These are phyloP conservation scores for Mormyrops attenuatus DNA, from an alignment of 2,797 vertebrate species.

Conservation along the genomic window DNA sequence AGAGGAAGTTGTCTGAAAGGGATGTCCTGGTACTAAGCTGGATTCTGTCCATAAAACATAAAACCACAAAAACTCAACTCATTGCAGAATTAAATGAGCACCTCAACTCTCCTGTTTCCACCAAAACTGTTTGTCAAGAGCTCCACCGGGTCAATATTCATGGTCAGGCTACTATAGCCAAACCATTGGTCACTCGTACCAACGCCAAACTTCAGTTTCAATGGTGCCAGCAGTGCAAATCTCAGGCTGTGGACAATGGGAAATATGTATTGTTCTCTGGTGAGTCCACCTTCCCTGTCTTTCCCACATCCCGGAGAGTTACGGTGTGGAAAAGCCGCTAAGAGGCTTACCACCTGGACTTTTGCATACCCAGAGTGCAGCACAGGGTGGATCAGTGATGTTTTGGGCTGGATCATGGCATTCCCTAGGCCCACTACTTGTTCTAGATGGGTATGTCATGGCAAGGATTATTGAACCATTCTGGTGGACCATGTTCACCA, in stretches of 20 bases:
- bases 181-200: neutral
- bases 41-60: neutral
- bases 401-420: neutral
- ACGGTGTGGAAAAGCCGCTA: neutral
- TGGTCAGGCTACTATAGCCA: neutral
- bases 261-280: neutral
- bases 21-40: neutral
- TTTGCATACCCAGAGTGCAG: neutral
- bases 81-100: neutral
- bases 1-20: neutral
- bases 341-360: neutral
- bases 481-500: too few species aligned
- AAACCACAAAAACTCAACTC: neutral
- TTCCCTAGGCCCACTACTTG: too few species aligned
- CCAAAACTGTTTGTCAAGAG: neutral
- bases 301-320: neutral
- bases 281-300: neutral
- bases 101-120: neutral
- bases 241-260: neutral
- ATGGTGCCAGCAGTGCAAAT: neutral
- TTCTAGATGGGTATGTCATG: too few species aligned
- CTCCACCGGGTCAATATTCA: neutral
- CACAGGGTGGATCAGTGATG: neutral
- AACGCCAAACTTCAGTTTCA: neutral
- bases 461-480: too few species aligned